Base-by-base conservation (phyloP, 2,888 invertebrate genomes). In the Mythimna impura region DNA sequence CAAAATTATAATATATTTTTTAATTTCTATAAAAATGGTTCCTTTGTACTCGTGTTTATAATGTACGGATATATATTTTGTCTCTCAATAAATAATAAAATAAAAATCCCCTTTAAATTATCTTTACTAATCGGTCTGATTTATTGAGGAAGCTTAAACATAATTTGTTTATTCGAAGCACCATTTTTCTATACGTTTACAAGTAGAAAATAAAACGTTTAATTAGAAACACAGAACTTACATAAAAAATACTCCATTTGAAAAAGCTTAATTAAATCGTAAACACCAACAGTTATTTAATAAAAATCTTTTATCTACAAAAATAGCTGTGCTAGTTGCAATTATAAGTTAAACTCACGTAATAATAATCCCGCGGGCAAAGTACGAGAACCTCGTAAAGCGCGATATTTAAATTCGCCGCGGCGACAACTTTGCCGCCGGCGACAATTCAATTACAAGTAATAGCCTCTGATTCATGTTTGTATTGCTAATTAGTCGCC, bases 381-480 rank as follows among this genome's bases (percentile, higher is more conserved):
- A 91, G 89, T 91, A 89, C 90, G 90, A 88, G 90, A 92, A 94
- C 90, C 91, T 91, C 92, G 90, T 91, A 91, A 91, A 94, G 92
- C 92, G 92, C 89, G 93, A 95, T 95, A 95, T 95, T 96, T 95
- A 95, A 96, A 96, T 96, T 95, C 90, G 90, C 90, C 91, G 91
- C 90, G 91, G 94, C 92, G 91, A 89, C 92, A 95, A 94, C 94
- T 95, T 93, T 91, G 92, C 93, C 93, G 93, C 92, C 94, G 89
- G 93, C 93, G 95, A 92, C 94, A 93, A 96, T 96, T 96, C 95
- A 96, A 96, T 96, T 96, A 96, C 94, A 95, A 95, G 94, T 96
- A 96, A 96, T 96, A 95, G 96, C 95, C 94, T 90, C 95, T 95
- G 96, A 96, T 96, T 96, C 96, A 96, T 96, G 96, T 96, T 96